Conservation (phyloP, 2,888 invertebrate species). For the Metacarcinus magister region DNA sequence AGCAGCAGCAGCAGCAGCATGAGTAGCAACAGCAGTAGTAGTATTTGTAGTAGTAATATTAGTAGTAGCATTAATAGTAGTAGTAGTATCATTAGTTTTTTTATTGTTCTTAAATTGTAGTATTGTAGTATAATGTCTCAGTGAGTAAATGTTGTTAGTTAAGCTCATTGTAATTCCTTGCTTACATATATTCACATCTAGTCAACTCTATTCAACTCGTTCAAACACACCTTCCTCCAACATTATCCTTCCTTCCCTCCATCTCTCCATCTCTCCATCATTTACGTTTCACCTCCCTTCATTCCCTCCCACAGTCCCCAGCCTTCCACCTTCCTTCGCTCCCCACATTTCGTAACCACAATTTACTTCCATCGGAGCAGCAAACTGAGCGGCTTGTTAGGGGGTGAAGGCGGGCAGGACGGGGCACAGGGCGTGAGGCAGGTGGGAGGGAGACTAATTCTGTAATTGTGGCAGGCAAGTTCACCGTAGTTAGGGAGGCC, state of each 20-base stretch:
- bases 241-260: background rate
- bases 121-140: too few species aligned
- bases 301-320: background rate
- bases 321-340: background rate
- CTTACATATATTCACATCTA: background rate
- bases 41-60: background rate
- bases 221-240: background rate
- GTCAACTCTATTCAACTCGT: background rate
- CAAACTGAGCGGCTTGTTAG: background rate
- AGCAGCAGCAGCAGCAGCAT: background rate
- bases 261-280: background rate
- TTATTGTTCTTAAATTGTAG: too few species aligned
- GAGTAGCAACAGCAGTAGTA: background rate
- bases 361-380: background rate
- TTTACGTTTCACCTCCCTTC: background rate
- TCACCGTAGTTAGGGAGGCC: slow-evolving; percentile 60
- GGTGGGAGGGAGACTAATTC: slow-evolving; percentile 28
- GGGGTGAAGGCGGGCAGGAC: background rate
- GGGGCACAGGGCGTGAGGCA: background rate
- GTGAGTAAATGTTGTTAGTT: too few species aligned
- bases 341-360: background rate
- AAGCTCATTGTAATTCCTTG: too few species aligned
- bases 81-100: too few species aligned
- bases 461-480: slow-evolving; percentile 57
- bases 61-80: background rate